Base-by-base conservation (phyloP, 53 echinoderm and acorn worm genomes). In the Paracentrotus lividus region DNA sequence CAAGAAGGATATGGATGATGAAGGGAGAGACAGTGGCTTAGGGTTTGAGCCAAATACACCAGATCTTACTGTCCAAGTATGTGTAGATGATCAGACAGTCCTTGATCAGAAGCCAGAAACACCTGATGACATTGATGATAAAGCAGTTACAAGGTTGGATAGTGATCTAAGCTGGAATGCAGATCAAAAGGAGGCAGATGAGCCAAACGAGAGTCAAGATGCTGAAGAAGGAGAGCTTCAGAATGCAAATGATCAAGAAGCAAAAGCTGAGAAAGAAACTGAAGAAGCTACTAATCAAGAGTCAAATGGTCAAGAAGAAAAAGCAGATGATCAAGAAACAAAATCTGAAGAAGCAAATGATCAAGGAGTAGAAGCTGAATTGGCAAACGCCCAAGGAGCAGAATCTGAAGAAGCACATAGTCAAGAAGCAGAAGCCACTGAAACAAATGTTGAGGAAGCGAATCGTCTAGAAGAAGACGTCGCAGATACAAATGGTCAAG, bases 21-120 rank as follows among this genome's bases (percentile, higher is more conserved):
- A 86, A 33, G 86, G 86, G 33, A 57, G 86, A 34, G 86, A 86
- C 27, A 86, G 86, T 47, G 86, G 86, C 21, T 86, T 86, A 38
- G 86, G 86, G 38, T 56, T 56, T 55, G 57, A 86, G 36, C 18
- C 15, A 36, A 55, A 86, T 33, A 27, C 53, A 12, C 56, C 38
- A 29, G 53, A 53, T 12, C 33, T 38, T 34, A 47, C 20, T 54
- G 53, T 72, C 36, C 72, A 36, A 72, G 72, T 40, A 55, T 34
- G 56, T 45, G 53, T 36, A 86, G 86, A 56, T 72, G 36, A 1
- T 21, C 40, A 34, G 31, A 20, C 38, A 3, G 38, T 0, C 6
- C 86, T 33, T 21, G 86, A 36, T 34, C 56, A 57, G 12, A 34
- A 38, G 16, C 54, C 33, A 56, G 86, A 53, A 31, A 86, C 18